Conservation (phyloP, 2,113 vertebrate genomes). For the Polypterus bichir region DNA sequence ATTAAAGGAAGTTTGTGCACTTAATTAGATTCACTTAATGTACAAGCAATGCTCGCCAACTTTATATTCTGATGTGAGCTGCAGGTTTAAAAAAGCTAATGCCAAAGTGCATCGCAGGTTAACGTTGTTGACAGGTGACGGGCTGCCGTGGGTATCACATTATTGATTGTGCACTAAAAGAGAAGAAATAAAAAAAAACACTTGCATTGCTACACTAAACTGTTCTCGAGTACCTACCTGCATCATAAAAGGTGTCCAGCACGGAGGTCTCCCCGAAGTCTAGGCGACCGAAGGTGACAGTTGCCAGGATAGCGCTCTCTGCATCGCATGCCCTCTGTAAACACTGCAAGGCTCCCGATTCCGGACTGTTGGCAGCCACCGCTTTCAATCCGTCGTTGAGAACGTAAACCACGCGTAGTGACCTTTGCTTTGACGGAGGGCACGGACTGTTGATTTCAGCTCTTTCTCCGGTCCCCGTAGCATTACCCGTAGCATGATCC, state of each 20-base stretch:
- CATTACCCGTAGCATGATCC: constrained; percentile 32
- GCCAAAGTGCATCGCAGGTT: too few relatives aligned
- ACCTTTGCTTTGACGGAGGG: constrained; percentile 45
- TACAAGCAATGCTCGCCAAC: too few relatives aligned
- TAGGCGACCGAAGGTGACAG: constrained; percentile 66
- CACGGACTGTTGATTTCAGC: constrained; percentile 24
- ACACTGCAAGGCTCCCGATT: constrained; percentile 67
- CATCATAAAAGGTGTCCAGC: constrained; percentile 84
- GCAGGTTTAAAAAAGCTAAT: too few relatives aligned
- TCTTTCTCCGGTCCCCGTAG: constrained; percentile 19
- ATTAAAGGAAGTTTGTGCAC: too few relatives aligned
- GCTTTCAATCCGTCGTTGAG: constrained; percentile 58
- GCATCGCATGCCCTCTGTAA: constrained; percentile 72
- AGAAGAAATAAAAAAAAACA: too few relatives aligned
- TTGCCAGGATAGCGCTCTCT: constrained; percentile 66
- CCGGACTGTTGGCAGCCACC: constrained; percentile 58
- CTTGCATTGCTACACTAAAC: too few relatives aligned
- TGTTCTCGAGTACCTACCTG: constrained; percentile 49
- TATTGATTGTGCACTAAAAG: too few relatives aligned
- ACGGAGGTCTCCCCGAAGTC: constrained; percentile 77
- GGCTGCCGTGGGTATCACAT: too few relatives aligned
- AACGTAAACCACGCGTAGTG: constrained; percentile 65
- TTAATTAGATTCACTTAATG: too few relatives aligned
- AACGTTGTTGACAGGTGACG: too few relatives aligned
- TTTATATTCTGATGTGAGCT: too few relatives aligned